Evolutionary conservation across 2,797 vertebrate genomes (phyloP).

Genomic region (Periparus ater): DNA sequence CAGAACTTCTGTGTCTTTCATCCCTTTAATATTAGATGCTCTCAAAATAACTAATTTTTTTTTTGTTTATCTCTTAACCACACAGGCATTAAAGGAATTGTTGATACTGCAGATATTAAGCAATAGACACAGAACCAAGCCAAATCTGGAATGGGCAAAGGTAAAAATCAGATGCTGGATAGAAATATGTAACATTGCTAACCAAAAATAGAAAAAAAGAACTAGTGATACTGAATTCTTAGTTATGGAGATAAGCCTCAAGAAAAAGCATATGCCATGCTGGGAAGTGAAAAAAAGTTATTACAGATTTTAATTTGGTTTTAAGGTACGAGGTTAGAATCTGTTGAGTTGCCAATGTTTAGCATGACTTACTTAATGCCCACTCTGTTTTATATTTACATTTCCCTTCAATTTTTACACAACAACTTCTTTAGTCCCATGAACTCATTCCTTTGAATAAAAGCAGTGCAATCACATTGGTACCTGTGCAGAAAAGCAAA

Average conservation of each 20-base stretch:
- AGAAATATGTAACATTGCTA: neutral
- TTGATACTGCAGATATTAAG: neutral
- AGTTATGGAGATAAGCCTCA: neutral
- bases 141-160: neutral
- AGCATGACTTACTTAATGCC: neutral
- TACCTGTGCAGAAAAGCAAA: slow-evolving; percentile 54
- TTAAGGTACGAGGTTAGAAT: neutral
- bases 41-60: neutral
- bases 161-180: neutral
- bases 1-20: neutral
- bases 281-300: neutral
- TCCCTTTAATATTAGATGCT: neutral
- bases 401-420: neutral
- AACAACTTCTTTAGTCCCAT: neutral
- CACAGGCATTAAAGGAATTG: neutral
- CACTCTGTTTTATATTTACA: neutral
- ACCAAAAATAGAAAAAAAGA: neutral
- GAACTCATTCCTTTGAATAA: neutral
- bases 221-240: neutral
- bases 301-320: neutral
- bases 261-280: neutral
- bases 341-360: neutral
- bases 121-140: neutral
- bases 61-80: neutral
- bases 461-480: neutral